Evolutionary conservation across 2,888 invertebrate genomes (phyloP).

Genomic region (Dryomyza anilis): DNA sequence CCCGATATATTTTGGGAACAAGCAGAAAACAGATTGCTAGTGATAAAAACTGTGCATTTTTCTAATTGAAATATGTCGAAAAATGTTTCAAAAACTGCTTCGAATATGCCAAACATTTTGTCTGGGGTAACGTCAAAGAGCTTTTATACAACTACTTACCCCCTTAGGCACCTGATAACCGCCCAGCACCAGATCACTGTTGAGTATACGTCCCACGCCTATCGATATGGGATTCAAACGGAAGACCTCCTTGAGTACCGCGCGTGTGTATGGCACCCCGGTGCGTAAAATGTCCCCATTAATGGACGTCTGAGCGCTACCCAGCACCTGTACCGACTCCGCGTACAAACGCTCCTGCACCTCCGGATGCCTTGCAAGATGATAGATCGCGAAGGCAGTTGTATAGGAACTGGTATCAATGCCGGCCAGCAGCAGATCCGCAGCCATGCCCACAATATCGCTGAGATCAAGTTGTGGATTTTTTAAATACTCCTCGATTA

Average conservation of each 20-base stretch:
- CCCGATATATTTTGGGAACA: too few species aligned
- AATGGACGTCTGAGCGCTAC: constrained; percentile 61
- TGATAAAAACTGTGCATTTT: too few species aligned
- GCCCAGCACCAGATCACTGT: constrained; percentile 72
- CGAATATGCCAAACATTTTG: too few species aligned
- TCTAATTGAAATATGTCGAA: too few species aligned
- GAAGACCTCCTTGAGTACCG: constrained; percentile 83
- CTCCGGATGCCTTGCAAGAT: constrained; percentile 72
- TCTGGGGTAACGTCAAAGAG: too few species aligned
- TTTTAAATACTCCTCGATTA: constrained; percentile 73
- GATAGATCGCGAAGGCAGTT: constrained; percentile 78
- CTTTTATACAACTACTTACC: constrained; percentile 63
- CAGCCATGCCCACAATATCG: constrained; percentile 82
- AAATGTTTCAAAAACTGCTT: too few species aligned
- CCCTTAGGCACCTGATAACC: constrained; percentile 77
- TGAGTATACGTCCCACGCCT: constrained; percentile 78
- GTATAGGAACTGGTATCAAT: constrained; percentile 85
- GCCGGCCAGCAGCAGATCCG: constrained; percentile 84
- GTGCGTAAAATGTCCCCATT: constrained; percentile 62
- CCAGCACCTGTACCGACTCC: constrained; percentile 68
- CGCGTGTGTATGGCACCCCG: constrained; percentile 75
- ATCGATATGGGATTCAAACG: constrained; percentile 83
- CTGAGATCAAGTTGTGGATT: constrained; percentile 73
- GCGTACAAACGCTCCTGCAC: constrained; percentile 71
- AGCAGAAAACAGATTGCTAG: too few species aligned